Base-by-base conservation (phyloP, 2,797 vertebrate genomes). In the Astyanax mexicanus region DNA sequence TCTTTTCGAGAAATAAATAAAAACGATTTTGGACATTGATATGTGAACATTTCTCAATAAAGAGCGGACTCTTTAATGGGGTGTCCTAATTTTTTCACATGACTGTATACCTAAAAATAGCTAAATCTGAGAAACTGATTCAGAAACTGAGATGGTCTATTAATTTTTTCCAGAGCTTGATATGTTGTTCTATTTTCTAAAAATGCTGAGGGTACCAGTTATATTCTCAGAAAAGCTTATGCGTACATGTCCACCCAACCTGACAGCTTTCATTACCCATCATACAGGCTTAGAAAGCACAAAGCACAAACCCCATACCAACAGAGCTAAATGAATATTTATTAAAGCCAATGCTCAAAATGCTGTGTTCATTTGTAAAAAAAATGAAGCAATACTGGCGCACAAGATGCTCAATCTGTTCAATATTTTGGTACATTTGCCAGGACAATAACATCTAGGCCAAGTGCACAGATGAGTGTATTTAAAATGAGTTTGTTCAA, bases 241-340 rank as follows among this genome's bases (percentile, higher is more conserved):
- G n/a, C n/a, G n/a, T 71, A 70, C 57, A 69, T 69, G 73, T 62
- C 44, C 27, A 69, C 32, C 27, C 44, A 27, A 72, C 47, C 67
- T 75, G 35, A 75, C 15, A 42, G 40, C 40, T 42, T 42, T 12
- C 29, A 32, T 32, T 2, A 32, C 29, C 29, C 29, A 32, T 32
- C 29, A 32, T 5, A 44, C 12, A 44, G 40, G 13, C 15, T 15
- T 15, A 49, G 19, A 19, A 49, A 8, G 19, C 9, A 7, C 47
- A 49, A 49, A 21, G 19, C 47, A 49, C 42, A 45, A 3, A 17
- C 12, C 5, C 13, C 5, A 13, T 45, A n/a, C n/a, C n/a, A n/a
- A n/a, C 13, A 45, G 9, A 49, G 6, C n/a, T 49, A 49, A 49
- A 21, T 19, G n/a, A 49, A 42, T 42, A 45, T 17, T 45, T 17